Base-by-base conservation (phyloP, 23 tunicate species). In the Trididemnum miniatum region DNA sequence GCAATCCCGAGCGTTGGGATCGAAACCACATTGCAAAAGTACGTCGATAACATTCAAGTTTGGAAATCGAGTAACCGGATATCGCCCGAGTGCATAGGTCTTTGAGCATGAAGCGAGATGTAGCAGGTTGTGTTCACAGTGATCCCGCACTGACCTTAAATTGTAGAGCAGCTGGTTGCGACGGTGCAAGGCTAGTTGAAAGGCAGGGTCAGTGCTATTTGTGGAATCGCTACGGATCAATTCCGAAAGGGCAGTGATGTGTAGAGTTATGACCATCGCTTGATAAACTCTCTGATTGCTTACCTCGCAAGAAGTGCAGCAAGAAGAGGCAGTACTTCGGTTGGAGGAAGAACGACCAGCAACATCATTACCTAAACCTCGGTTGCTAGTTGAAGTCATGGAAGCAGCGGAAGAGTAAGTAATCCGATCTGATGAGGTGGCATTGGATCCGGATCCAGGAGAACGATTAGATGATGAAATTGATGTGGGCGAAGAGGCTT, bases 251-350 rank as follows among this genome's bases (percentile, higher is more conserved):
- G 96, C 96, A 20, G 84, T 79, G 57, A 90, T 83, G 75, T 90
- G 96, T n/a, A 90, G 57, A 23, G 88, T 82, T 23, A 90, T 90
- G 28, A 88, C 96, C 96, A 90, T 90, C 7, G 89, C 96, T 34
- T 88, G 65, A 50, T 84, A 90, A 18, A 81, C 82, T 51, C 96
- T 84, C 78, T 90, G 96, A 80, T 88, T 88, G 84, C 96, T 90
- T 12, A 84, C 96, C 44, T 90, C 96, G 65, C 96, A 90, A 51
- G 80, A 31, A 12, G 90, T 69, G 77, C 96, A 90, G 60, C 96
- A 90, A 2, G 76, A 57, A 0, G 81, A 36, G 20, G 81, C 34
- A 29, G 34, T 50, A 1, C 31, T 31, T 20, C 64, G 76, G 31
- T 65, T 75, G 4, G 72, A 4, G 3, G 50, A 20, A 1, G 69